phyloP scores from a whole-genome alignment of 92 coral and sea anemone genomes.

The Actinernus sp. region DNA sequence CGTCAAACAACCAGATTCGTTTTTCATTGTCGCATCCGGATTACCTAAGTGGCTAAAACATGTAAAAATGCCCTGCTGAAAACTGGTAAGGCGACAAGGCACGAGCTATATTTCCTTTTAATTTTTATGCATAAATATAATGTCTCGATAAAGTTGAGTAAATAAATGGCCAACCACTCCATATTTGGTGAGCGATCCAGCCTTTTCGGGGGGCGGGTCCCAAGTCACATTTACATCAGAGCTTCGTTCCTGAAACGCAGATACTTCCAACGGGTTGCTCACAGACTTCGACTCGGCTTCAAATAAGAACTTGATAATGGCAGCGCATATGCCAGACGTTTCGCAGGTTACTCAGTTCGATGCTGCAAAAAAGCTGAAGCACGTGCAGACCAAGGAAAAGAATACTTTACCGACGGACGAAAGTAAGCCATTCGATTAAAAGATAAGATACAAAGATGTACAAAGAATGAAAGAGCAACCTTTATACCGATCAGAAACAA shows the following conservation, averaged over 20 bases:
- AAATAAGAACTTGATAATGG: constrained; percentile 42
- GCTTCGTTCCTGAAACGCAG: constrained; percentile 3
- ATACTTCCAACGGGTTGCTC: background rate
- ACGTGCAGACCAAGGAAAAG: constrained; percentile 86
- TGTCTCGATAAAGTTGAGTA: too few relatives aligned
- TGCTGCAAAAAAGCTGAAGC: constrained; percentile 80
- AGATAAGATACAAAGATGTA: too few relatives aligned
- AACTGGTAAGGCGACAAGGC: too few relatives aligned
- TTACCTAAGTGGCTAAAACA: too few relatives aligned
- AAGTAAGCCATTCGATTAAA: too few relatives aligned
- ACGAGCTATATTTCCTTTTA: too few relatives aligned
- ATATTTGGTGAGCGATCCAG: constrained; percentile 53
- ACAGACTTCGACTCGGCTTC: background rate
- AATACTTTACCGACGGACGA: constrained; percentile 90
- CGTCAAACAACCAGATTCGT: too few relatives aligned
- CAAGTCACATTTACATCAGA: background rate
- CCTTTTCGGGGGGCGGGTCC: constrained; percentile 65
- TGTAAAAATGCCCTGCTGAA: too few relatives aligned
- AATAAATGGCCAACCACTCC: constrained; percentile 16
- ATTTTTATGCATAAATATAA: too few relatives aligned
- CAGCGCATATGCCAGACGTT: constrained; percentile 74
- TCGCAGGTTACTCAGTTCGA: constrained; percentile 79
- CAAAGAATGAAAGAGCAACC: too few relatives aligned
- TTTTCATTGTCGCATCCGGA: too few relatives aligned
- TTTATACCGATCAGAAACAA: too few relatives aligned